Conservation (phyloP, 2,797 vertebrate species). For the Merluccius polli region DNA sequence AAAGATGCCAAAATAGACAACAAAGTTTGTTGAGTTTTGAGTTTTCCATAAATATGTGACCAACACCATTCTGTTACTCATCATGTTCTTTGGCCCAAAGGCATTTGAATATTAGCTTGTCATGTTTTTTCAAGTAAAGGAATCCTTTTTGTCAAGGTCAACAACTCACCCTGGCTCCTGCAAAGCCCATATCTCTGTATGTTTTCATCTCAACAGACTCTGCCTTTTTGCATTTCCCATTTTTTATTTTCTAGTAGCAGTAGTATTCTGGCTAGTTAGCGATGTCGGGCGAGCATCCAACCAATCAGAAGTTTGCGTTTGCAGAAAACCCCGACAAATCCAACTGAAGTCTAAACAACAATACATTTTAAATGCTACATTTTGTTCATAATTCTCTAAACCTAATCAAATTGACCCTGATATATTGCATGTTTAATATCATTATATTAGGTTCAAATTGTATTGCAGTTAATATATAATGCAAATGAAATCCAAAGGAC, state of each 20-base stretch:
- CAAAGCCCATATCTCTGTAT: neutral
- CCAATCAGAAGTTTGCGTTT: neutral
- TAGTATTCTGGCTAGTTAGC: too few species aligned
- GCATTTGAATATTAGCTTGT: neutral
- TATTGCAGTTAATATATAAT: neutral
- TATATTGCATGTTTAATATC: neutral
- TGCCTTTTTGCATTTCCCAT: neutral
- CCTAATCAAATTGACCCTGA: neutral
- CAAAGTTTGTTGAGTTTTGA: too few species aligned
- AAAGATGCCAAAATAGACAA: neutral
- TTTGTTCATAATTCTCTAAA: neutral
- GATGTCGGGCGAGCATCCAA: neutral
- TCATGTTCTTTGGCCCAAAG: neutral
- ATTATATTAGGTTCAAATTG: neutral
- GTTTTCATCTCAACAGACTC: neutral
- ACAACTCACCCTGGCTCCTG: neutral
- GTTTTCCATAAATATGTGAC: neutral
- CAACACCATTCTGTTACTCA: neutral
- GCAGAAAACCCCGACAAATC: too few species aligned
- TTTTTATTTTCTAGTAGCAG: too few species aligned
- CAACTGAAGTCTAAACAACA: neutral
- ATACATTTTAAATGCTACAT: neutral
- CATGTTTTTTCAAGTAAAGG: neutral
- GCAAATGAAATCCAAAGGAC: neutral
- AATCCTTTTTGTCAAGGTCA: neutral